phyloP scores from a whole-genome alignment of 2,797 vertebrate species.

The Clarias laeviceps region DNA sequence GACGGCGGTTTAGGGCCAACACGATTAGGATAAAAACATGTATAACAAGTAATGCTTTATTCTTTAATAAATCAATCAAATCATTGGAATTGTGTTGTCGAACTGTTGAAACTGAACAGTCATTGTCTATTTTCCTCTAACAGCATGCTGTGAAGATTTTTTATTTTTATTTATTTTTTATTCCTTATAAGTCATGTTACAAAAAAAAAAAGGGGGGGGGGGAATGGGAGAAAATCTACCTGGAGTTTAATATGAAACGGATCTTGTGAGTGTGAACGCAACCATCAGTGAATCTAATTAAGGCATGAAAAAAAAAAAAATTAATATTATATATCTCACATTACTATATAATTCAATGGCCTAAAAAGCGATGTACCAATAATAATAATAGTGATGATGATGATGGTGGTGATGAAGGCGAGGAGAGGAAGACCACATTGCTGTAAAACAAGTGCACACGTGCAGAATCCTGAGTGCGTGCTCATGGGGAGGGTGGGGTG shows the following conservation, averaged over 20 bases:
- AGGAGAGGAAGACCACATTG: constrained; percentile 50
- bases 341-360: background rate
- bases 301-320: background rate
- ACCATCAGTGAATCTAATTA: background rate
- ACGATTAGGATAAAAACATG: too few relatives aligned
- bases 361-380: background rate
- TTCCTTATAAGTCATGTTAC: background rate
- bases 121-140: background rate
- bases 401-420: background rate
- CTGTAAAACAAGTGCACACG: constrained; percentile 56
- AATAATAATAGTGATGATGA: background rate
- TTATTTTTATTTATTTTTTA: background rate
- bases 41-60: background rate
- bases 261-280: background rate
- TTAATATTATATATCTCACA: background rate
- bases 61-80: background rate
- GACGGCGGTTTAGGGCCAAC: background rate
- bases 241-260: background rate
- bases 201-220: background rate
- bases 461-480: constrained; percentile 61
- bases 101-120: background rate
- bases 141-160: background rate
- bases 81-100: background rate
- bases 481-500: background rate
- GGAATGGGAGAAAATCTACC: background rate